Conservation (phyloP, 2,797 vertebrate genomes). For the Channa striata region DNA sequence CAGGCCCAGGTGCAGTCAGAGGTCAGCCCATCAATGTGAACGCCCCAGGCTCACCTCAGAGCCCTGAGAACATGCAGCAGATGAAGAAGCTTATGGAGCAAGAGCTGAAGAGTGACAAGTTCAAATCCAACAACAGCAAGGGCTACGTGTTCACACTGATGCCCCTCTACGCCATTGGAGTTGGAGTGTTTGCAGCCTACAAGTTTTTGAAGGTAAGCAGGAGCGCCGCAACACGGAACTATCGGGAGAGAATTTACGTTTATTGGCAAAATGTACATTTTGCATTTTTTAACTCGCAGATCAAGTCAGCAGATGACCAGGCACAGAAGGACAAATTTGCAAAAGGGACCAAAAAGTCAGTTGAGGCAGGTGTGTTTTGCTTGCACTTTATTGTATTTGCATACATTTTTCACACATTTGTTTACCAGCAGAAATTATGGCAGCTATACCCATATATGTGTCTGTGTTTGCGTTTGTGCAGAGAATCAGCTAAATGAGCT, state of each 20-base stretch:
- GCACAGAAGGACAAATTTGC: slow-evolving; percentile 80
- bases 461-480: slow-evolving; percentile 50
- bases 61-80: slow-evolving; percentile 84
- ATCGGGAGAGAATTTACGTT: no score
- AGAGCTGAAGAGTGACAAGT: slow-evolving; percentile 87
- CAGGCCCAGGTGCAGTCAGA: slow-evolving; percentile 58
- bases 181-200: slow-evolving; percentile 91
- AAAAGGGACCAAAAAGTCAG: slow-evolving; percentile 86
- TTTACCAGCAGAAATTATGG: not conserved
- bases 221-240: not conserved
- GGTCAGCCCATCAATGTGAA: slow-evolving; percentile 70
- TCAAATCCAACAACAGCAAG: slow-evolving; percentile 84
- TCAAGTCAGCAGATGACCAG: slow-evolving; percentile 87
- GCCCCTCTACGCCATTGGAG: slow-evolving; percentile 91
- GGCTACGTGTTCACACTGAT: slow-evolving; percentile 94
- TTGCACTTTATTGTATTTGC: slow-evolving; percentile 2
- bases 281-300: slow-evolving; percentile 67
- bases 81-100: slow-evolving; percentile 92
- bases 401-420: no score
- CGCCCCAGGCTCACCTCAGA: slow-evolving; percentile 70
- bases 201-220: slow-evolving; percentile 90
- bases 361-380: slow-evolving; percentile 85
- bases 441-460: not conserved
- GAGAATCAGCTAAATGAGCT: slow-evolving; percentile 91
- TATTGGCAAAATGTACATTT: not conserved